A percentile compares a stretch with the other conserved stretches of the same genome.
phyloP scores from a whole-genome alignment of 2,888 invertebrate genomes.

The Parelbella ahira region DNA sequence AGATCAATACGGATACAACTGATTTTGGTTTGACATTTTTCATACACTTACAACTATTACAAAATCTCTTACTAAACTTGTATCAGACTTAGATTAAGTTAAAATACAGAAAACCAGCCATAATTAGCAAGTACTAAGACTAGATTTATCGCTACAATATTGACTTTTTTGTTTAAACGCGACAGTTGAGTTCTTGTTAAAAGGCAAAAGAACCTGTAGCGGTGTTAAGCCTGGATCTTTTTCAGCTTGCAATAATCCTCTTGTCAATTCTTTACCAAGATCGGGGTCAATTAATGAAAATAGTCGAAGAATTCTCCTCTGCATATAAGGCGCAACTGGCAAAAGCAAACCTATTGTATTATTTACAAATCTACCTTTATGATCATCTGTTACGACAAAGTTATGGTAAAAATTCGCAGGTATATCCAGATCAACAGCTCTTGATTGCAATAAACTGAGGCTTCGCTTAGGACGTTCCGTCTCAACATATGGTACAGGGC shows the following conservation, averaged over 20 bases:
- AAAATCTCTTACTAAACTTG: too few species aligned
- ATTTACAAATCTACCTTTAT: conserved; percentile 33
- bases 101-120: too few species aligned
- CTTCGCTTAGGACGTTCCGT: conserved; percentile 59
- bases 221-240: conserved; percentile 18
- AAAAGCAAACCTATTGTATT: conserved; percentile 31
- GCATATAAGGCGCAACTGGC: conserved; percentile 73
- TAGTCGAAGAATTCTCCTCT: conserved; percentile 87
- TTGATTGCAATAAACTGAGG: conserved; percentile 38
- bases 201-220: conserved; percentile 1
- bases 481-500: conserved; percentile 84
- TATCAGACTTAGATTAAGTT: too few species aligned
- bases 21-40: too few species aligned
- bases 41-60: too few species aligned
- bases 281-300: conserved; percentile 88
- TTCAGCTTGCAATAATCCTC: conserved; percentile 19
- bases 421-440: conserved; percentile 73
- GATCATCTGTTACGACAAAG: conserved; percentile 31
- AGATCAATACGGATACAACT: too few species aligned
- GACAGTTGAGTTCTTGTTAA: too few species aligned
- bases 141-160: too few species aligned
- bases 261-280: conserved; percentile 77
- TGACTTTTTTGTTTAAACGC: too few species aligned
- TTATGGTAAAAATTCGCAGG: conserved; percentile 85
- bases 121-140: too few species aligned